These are phyloP conservation scores for Synergus itoensis DNA, from an alignment of 2,888 invertebrate genomes.

Conservation along the genomic window DNA sequence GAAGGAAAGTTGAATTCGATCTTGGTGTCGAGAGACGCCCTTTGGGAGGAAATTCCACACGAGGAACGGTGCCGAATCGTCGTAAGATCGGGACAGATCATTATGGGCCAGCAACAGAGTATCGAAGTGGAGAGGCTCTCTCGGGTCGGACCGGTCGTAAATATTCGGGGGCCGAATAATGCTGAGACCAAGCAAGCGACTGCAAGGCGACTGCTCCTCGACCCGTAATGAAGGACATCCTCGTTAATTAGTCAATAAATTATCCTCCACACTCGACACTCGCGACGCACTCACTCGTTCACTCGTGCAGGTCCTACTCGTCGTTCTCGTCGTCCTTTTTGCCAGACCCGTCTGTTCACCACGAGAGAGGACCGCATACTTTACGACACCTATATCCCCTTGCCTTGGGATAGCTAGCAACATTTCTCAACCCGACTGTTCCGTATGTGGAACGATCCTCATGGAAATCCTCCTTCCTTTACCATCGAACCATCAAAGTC, in stretches of 20 bases:
- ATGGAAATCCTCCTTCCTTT: conserved; percentile 15
- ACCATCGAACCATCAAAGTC: conserved; percentile 27
- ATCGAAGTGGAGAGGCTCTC: conserved; percentile 58
- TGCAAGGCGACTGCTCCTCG: conserved; percentile 68
- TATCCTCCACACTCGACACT: conserved; percentile 72
- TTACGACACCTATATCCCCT: conserved; percentile 50
- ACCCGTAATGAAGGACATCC: conserved; percentile 77
- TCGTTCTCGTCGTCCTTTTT: conserved; percentile 41
- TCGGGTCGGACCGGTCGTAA: conserved; percentile 71
- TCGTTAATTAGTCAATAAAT: conserved; percentile 78
- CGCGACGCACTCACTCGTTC: conserved; percentile 62
- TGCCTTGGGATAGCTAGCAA: conserved; percentile 1
- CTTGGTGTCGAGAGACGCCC: conserved; percentile 50
- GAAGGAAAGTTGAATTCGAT: conserved; percentile 13
- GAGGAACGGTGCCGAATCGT: conserved; percentile 64
- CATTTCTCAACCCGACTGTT: neutral
- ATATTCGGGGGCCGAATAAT: conserved; percentile 76
- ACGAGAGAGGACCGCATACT: conserved; percentile 42
- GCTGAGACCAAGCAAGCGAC: conserved; percentile 67
- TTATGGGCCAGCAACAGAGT: conserved; percentile 70
- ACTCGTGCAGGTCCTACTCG: conserved; percentile 38
- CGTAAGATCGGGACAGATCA: conserved; percentile 72
- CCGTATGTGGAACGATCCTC: conserved; percentile 17
- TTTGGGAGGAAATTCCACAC: conserved; percentile 67
- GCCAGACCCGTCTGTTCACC: conserved; percentile 31